Base-by-base conservation (phyloP, 2,113 vertebrate genomes). In the Pseudonaja textilis region DNA sequence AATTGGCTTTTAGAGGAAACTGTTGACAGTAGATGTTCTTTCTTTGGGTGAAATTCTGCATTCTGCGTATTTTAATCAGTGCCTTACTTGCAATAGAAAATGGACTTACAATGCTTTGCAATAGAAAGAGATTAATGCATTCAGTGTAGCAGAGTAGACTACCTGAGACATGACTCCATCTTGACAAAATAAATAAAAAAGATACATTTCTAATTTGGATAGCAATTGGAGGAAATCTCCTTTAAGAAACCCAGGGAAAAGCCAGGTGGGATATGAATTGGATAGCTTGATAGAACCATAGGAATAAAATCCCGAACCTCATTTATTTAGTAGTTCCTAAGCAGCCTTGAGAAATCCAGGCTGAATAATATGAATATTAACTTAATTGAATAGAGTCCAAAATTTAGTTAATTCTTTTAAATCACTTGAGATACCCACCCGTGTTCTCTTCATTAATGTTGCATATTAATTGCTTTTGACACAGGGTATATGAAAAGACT, bases 401-500 rank as follows among this genome's bases (percentile, higher is more conserved):
- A 96, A 55, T 87, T 93, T 94, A 91, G 90, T 95, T 91, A 95
- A 93, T 88, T 93, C 94, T 93, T 93, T 94, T 89, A 74, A 85
- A 94, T 95, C 52, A 93, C 52, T 86, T 88, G 16, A 93, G 81
- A 29, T 42, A 8, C 54, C 54, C 91, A 14, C 3, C 50, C 50
- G 94, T 47, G 91, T 91, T 87, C 95, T 91, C 85, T 61, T 96
- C 91, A 95, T 95, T 96, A 95, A 93, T 81, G 69, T 88, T 52
- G 47, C 52, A 92, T 94, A 90, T 92, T 95, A 95, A 94, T 96
- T 94, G 93, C 88, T 96, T 26, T 0, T 94, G 90, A 92, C 95
- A 88, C 88, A 93, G 93, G 95, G 52, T 89, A 94, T 90, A 94
- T 93, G 92, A 95, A 95, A 96, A 95, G 87, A 95, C 95, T 95